Conservation (phyloP, 2,797 vertebrate species). For the Margarornis squamiger region DNA sequence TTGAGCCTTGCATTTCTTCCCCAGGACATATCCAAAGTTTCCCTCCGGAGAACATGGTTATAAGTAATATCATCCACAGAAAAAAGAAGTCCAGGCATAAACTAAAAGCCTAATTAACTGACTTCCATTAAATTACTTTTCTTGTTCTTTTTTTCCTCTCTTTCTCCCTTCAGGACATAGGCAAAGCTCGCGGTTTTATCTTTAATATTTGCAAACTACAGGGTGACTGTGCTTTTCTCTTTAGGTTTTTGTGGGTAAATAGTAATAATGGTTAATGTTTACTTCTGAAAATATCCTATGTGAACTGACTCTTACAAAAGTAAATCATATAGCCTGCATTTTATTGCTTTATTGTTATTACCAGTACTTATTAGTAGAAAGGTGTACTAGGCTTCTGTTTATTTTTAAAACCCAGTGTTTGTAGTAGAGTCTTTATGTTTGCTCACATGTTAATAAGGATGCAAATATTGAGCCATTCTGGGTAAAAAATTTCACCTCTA, state of each 20-base stretch:
- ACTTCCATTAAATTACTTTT: not conserved
- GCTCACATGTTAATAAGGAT: not conserved
- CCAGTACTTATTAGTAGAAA: not conserved
- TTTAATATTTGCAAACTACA: not conserved
- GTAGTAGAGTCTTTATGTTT: not conserved
- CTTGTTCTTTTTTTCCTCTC: fast-evolving
- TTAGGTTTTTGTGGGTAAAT: not conserved
- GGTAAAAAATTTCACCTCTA: not conserved
- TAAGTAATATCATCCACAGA: not conserved
- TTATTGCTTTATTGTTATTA: not conserved
- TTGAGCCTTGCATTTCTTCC: not conserved
- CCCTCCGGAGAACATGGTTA: not conserved
- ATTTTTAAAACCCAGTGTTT: not conserved
- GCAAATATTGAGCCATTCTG: not conserved
- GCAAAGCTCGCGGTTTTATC: not conserved
- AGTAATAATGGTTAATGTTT: not conserved
- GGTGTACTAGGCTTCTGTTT: not conserved
- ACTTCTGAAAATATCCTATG: not conserved
- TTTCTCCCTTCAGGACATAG: not conserved
- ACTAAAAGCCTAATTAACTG: not conserved
- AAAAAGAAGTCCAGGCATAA: not conserved
- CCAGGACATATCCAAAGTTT: not conserved
- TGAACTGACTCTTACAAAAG: not conserved
- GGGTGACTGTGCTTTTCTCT: not conserved
- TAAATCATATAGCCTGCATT: not conserved